These are phyloP conservation scores for Psilanteris sp. DNA, from an alignment of 1,140 invertebrate species.

Conservation along the genomic window DNA sequence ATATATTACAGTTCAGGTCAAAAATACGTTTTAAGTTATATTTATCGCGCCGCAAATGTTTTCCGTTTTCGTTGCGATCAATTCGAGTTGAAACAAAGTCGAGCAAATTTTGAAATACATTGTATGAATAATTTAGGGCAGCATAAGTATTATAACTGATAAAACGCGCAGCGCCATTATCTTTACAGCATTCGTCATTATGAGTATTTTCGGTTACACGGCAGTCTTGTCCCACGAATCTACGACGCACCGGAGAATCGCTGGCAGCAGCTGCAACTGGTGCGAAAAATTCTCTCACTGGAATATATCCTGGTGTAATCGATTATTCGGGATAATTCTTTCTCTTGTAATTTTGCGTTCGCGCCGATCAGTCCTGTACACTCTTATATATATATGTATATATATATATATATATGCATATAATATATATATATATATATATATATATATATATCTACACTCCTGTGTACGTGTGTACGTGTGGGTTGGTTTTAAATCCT, in stretches of 20 bases:
- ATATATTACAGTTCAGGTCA: conserved; percentile 33
- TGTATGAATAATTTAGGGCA: conserved; percentile 40
- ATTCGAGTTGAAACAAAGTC: conserved; percentile 3
- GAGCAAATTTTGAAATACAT: conserved; percentile 38
- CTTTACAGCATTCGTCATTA: conserved; percentile 45
- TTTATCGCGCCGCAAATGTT: conserved; percentile 15
- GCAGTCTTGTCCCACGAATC: conserved; percentile 40
- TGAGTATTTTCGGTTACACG: conserved; percentile 27
- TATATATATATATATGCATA: too few relatives aligned
- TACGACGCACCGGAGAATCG: conserved; percentile 53
- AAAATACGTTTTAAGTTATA: conserved; percentile 25
- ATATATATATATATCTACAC: too few relatives aligned
- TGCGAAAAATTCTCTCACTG: conserved; percentile 56
- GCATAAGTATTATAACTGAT: conserved; percentile 22
- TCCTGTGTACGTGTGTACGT: too few relatives aligned
- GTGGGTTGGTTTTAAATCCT: too few relatives aligned
- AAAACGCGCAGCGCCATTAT: conserved; percentile 16
- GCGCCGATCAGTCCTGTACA: conserved; percentile 22
- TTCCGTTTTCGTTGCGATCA: conserved; percentile 7
- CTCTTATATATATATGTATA: conserved; percentile 40
- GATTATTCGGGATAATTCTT: conserved; percentile 60
- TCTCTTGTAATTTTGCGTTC: conserved; percentile 41
- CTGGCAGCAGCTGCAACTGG: conserved; percentile 48
- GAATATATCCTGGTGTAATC: conserved; percentile 51
- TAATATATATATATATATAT: too few relatives aligned